These are phyloP conservation scores for Doris montereyensis DNA, from an alignment of 2,888 invertebrate species.

Conservation along the genomic window DNA sequence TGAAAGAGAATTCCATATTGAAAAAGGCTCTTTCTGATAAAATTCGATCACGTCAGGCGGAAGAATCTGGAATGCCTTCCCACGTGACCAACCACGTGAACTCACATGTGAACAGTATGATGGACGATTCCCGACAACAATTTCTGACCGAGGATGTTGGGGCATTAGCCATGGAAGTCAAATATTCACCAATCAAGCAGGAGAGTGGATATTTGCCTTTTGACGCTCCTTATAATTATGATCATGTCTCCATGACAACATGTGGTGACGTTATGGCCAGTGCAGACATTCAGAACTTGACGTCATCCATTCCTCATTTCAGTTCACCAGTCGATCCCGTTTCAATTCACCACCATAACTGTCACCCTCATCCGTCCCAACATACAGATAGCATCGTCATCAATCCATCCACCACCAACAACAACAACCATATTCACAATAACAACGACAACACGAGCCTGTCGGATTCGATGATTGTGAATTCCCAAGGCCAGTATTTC, in stretches of 20 bases:
- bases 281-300: background rate
- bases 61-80: conserved; percentile 22
- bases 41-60: conserved; percentile 29
- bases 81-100: conserved; percentile 7
- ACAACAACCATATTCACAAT: background rate
- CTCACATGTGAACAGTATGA: background rate
- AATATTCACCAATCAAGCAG: conserved; percentile 44
- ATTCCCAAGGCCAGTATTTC: conserved; percentile 88
- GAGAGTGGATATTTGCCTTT: conserved; percentile 30
- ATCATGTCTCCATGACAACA: background rate
- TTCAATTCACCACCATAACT: conserved; percentile 9
- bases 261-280: too few species aligned
- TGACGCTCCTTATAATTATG: conserved; percentile 25
- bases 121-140: conserved; percentile 10
- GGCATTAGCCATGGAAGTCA: conserved; percentile 47
- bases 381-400: background rate
- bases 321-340: background rate
- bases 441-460: conserved; percentile 11
- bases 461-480: conserved; percentile 77
- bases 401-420: background rate
- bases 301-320: background rate
- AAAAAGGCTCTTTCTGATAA: conserved; percentile 37
- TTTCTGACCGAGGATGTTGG: background rate
- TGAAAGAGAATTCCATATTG: conserved; percentile 21
- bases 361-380: background rate